These are phyloP conservation scores for Nicator chloris DNA, from an alignment of 2,113 vertebrate species.

Conservation along the genomic window DNA sequence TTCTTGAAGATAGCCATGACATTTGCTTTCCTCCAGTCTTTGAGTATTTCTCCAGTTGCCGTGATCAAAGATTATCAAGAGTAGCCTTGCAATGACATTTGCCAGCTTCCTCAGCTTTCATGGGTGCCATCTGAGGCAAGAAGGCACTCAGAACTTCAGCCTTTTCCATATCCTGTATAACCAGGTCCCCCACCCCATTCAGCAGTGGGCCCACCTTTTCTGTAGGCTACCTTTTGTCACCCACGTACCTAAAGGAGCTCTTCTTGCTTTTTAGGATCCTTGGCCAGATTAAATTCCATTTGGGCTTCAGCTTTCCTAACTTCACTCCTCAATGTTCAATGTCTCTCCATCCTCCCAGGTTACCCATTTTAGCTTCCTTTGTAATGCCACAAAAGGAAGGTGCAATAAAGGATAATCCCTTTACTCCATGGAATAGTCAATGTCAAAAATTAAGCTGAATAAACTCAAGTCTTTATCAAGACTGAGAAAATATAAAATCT, in stretches of 20 bases:
- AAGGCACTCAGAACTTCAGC: not conserved
- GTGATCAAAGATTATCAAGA: not conserved
- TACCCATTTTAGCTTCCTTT: not conserved
- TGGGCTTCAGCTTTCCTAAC: not conserved
- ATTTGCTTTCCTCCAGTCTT: not conserved
- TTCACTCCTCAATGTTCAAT: not conserved
- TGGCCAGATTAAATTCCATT: not conserved
- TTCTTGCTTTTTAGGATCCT: not conserved
- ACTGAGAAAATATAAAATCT: not conserved
- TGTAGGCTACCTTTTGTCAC: not conserved
- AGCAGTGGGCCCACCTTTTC: not conserved
- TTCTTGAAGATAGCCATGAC: not conserved
- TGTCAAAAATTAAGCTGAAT: not conserved
- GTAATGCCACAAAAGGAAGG: not conserved
- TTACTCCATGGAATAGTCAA: not conserved
- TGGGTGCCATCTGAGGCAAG: not conserved
- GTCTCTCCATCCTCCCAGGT: not conserved
- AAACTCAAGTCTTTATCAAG: not conserved
- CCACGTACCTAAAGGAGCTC: fast-evolving
- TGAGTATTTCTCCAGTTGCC: not conserved
- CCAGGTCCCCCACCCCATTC: not conserved
- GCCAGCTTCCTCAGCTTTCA: not conserved
- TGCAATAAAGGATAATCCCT: not conserved
- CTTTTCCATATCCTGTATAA: not conserved
- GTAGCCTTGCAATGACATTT: not conserved